Base-by-base conservation (phyloP, 1,140 invertebrate genomes). In the Ruditapes philippinarum region DNA sequence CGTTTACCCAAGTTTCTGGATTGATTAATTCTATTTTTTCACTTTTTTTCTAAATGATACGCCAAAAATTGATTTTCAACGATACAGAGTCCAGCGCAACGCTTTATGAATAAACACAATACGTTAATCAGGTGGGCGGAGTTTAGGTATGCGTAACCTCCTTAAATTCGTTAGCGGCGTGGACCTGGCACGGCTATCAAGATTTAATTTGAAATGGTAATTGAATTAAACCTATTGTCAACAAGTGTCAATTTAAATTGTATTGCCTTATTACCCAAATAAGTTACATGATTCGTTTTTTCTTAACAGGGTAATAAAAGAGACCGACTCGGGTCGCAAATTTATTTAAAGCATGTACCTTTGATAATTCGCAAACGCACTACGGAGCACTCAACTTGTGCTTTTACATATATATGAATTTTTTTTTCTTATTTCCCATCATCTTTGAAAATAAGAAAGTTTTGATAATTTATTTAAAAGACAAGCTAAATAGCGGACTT, bases 171-270 rank as follows among this genome's bases (percentile, higher is more conserved):
- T n/a, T 9, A 51, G n/a, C n/a, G 40, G 42, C 31, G 9, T 80
- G 74, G 70, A 65, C 45, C n/a, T n/a, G 85, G 45, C 31, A 36
- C n/a, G 42, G 19, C 22, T 31, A 51, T 80, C 42, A 62, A 38
- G 57, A 42, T 49, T 73, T 76, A 89, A 89, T 89, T n/a, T 89
- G 78, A 89, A 89, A 89, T 89, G 62, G 65, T 70, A 89, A 89
- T n/a, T 89, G 51, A 89, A n/a, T 89, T 74, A n/a, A n/a, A 76
- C 42, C 49, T 74, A 82, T 89, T 83, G 87, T 82, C 62, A 74
- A 45, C 57, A 73, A 36, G 87, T 89, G 79, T 82, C 78, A 89
- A 82, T 42, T 73, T 40, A 42, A 81, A 88, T 89, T 51, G 79
- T 57, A 31, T 82, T 82, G n/a, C n/a, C 57, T 89, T 60, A 89